A percentile compares a stretch with the other conserved stretches of the same genome.
phyloP scores from a whole-genome alignment of 1,140 invertebrate species.

The Drosophila prosaltans region DNA sequence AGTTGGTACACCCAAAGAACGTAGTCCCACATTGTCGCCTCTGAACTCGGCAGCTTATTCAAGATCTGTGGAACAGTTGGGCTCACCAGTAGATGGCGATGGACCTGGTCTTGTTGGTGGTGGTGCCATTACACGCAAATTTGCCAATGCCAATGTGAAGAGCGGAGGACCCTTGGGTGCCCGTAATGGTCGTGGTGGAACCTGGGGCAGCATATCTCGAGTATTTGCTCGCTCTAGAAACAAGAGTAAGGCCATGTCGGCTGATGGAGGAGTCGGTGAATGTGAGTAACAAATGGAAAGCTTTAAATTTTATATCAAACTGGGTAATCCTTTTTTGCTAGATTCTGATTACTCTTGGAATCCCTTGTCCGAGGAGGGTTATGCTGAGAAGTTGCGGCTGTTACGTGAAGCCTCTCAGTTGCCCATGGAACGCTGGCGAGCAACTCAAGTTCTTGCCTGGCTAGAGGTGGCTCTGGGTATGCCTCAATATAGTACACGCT shows the following conservation, averaged over 20 bases:
- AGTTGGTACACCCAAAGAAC: conserved; percentile 92
- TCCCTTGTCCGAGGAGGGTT: conserved; percentile 92
- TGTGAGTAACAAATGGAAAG: conserved; percentile 49
- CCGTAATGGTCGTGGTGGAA: conserved; percentile 85
- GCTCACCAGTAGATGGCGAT: conserved; percentile 84
- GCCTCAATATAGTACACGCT: conserved; percentile 95
- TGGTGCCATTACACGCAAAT: conserved; percentile 79
- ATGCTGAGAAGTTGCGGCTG: conserved; percentile 91
- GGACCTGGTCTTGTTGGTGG: conserved; percentile 79
- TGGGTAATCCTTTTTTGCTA: conserved; percentile 1
- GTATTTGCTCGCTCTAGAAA: conserved; percentile 94
- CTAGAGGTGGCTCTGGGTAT: conserved; percentile 95
- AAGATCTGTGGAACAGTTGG: conserved; percentile 88
- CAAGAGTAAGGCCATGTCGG: conserved; percentile 87
- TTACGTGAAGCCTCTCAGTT: conserved; percentile 93
- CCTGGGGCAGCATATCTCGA: conserved; percentile 92
- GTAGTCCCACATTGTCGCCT: conserved; percentile 91
- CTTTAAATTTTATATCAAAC: not conserved
- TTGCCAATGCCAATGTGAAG: conserved; percentile 70
- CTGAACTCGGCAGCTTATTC: conserved; percentile 90
- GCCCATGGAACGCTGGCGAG: conserved; percentile 96
- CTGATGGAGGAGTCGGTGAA: conserved; percentile 80
- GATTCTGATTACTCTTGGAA: conserved; percentile 86
- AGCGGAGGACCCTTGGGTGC: conserved; percentile 82
- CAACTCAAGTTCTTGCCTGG: conserved; percentile 96